Conservation (phyloP, 2,888 invertebrate genomes). For the Chouioia cunea region DNA sequence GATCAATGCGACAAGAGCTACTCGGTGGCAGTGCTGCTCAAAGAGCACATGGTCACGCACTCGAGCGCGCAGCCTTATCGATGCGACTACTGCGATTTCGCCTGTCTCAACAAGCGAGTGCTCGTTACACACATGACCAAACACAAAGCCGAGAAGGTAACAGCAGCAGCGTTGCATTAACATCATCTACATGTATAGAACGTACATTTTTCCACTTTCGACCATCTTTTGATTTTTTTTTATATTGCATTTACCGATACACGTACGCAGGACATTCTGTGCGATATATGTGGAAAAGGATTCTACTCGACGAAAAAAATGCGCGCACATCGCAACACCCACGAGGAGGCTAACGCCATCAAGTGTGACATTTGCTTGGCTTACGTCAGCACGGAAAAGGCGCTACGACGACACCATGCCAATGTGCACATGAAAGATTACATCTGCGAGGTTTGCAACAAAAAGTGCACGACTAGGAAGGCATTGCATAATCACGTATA, state of each 20-base stretch:
- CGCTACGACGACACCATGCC: conserved; percentile 22
- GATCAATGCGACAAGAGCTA: conserved; percentile 34
- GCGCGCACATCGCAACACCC: conserved; percentile 33
- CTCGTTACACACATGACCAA: conserved; percentile 34
- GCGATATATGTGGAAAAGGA: conserved; percentile 30
- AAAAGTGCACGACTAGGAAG: conserved; percentile 30
- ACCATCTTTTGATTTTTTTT: too few species aligned
- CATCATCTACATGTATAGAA: not conserved
- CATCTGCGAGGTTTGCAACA: conserved; percentile 22
- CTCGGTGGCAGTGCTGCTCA: conserved; percentile 8
- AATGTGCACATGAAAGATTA: conserved; percentile 34
- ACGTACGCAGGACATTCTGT: conserved; percentile 27
- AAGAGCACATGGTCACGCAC: conserved; percentile 34
- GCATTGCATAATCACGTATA: conserved; percentile 37
- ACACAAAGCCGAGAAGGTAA: conserved; percentile 38
- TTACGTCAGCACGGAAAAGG: conserved; percentile 13
- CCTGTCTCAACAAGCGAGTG: conserved; percentile 26
- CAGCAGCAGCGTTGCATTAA: not conserved
- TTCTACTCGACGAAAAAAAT: conserved; percentile 33
- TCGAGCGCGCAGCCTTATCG: conserved; percentile 14
- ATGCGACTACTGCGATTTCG: conserved; percentile 36
- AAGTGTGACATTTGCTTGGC: conserved; percentile 28
- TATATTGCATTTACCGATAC: too few species aligned
- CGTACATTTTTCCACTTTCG: too few species aligned
- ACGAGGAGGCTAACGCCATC: conserved; percentile 36